Evolutionary conservation across 2,888 invertebrate genomes (phyloP), one percentile per base, ranked within the genome.

Genomic region (Agriopis leucophaearia): DNA sequence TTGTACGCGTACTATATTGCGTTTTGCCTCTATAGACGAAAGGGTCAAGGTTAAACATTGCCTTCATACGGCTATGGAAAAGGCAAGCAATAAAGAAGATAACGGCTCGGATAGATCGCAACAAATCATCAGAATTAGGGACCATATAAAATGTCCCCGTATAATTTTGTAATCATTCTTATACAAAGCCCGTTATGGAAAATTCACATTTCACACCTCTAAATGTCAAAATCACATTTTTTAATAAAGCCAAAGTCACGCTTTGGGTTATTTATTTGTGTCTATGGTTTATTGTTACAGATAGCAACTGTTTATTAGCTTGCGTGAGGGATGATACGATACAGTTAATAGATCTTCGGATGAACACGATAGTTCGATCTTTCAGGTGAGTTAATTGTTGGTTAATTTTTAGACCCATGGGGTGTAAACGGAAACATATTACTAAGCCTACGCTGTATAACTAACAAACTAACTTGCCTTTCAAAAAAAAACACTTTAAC

Each of bases 321-420:
- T 99, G 99, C 88, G 97, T 98, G 62, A 95, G 99, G 80, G 99
- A 99, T 89, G 99, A 99, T 92, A 98, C 98, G 18, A 95, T 99
- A 79, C 98, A 98, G 88, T 95, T 99, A 65, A 96, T 99, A 87
- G 99, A 99, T 94, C 95, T 99, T 74, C 95, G 99, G 85, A 98
- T 97, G 96, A 99, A 98, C 93, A 97, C 97, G 89, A 97, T 99
- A 71, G 95, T 98, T 72, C 96, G 96, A 74, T 97, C 98, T 66
- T 98, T 98, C 94, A 96, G 97, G 99, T 69, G 15, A 64, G 55
- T 45, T 2, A 38, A 1, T 13, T 38, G 1, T 12, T 36, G n/a
- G 6, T 0, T n/a, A 38, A 38, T 0, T 1, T 7, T 38, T 9
- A 9, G 9, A 27, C 3, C 4, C 27, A 27, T 27, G 0, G 27